These are phyloP conservation scores for Chrysina gloriosa DNA, from an alignment of 2,888 invertebrate genomes.

Conservation along the genomic window DNA sequence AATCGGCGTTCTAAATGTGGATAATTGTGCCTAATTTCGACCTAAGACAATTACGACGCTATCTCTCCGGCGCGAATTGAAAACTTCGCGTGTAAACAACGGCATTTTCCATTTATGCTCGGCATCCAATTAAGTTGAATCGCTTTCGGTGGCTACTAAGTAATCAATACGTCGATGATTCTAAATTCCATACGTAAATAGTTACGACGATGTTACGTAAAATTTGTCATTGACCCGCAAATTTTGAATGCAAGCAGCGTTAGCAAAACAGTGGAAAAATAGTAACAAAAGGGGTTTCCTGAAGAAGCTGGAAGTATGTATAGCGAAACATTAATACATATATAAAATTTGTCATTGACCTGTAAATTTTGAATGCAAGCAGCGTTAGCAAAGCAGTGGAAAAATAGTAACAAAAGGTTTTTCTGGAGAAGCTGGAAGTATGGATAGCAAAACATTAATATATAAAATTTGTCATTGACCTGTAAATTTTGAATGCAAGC, in stretches of 20 bases:
- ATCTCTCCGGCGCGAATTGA: background rate
- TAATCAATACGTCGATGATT: background rate
- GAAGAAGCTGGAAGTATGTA: background rate
- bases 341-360: background rate
- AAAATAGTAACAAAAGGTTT: background rate
- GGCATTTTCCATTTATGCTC: slow-evolving; percentile 12
- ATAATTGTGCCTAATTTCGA: slow-evolving; percentile 8
- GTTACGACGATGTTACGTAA: too few species aligned
- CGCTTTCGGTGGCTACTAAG: background rate
- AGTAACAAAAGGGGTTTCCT: background rate
- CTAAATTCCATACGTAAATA: background rate
- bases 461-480: background rate
- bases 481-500: too few species aligned
- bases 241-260: too few species aligned
- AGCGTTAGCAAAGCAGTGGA: background rate
- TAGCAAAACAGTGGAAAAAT: background rate
- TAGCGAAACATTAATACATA: background rate
- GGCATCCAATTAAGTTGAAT: background rate
- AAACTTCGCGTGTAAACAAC: slow-evolving; percentile 17
- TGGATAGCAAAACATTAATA: background rate
- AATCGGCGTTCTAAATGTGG: background rate
- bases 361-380: too few species aligned
- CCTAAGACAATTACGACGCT: background rate
- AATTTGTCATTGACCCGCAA: too few species aligned
- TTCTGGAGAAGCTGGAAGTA: background rate